Conservation (phyloP, 1,140 invertebrate genomes). For the Dinoponera quadriceps region DNA sequence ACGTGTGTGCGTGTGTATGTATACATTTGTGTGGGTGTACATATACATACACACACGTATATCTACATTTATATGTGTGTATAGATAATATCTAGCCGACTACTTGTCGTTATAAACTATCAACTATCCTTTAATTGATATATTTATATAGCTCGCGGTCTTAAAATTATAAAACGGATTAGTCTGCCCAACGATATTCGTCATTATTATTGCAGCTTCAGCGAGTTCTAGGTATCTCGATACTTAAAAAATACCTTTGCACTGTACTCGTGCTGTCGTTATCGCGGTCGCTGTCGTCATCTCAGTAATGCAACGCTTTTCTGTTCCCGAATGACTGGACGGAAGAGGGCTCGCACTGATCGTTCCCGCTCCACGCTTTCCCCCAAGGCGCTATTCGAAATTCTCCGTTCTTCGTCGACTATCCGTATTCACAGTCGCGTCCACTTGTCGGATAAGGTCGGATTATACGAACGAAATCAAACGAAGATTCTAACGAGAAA, state of each 20-base stretch:
- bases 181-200: conserved; percentile 76
- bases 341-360: conserved; percentile 74
- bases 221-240: conserved; percentile 65
- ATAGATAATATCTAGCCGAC: conserved; percentile 77
- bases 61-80: conserved; percentile 65
- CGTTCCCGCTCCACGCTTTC: conserved; percentile 67
- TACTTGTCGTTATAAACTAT: conserved; percentile 81
- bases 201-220: conserved; percentile 79
- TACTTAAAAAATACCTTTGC: conserved; percentile 9
- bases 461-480: conserved; percentile 26
- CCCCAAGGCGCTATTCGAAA: conserved; percentile 7
- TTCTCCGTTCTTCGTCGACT: conserved; percentile 7
- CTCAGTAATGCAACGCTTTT: conserved; percentile 54
- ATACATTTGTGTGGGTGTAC: conserved; percentile 68
- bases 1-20: conserved; percentile 57
- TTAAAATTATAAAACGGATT: conserved; percentile 82
- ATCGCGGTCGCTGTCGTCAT: conserved; percentile 67
- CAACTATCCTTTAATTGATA: conserved; percentile 78
- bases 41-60: too few relatives aligned
- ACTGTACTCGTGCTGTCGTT: conserved; percentile 28
- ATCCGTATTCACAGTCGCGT: not conserved
- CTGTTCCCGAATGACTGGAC: conserved; percentile 75
- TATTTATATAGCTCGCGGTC: conserved; percentile 77
- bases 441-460: conserved; percentile 3
- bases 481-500: not conserved